Evolutionary conservation across 2,888 invertebrate species (phyloP), one percentile per base, ranked within the genome.

Genomic region (Cyaniris semiargus): DNA sequence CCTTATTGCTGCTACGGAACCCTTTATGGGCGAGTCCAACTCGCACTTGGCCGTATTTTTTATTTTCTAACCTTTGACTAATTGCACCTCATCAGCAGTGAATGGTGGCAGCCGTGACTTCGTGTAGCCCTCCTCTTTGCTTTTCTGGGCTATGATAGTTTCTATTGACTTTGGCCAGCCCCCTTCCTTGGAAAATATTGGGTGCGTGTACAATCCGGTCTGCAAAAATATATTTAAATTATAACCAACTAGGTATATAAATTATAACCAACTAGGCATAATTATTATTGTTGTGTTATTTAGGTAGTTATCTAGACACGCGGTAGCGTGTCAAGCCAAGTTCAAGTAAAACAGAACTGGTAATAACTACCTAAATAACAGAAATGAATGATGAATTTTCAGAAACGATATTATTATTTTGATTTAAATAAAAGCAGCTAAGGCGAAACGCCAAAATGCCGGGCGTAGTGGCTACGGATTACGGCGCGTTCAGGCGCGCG

Each of bases 151-250:
- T n/a, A 95, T 84, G 1, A 83, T 77, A 58, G 89, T 83, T 81
- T 92, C 91, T 79, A 95, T 83, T 1, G 87, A 79, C 1, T 87
- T 84, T 0, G 95, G 94, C 88, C 95, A 95, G 53, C 95, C 94
- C 0, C 95, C 95, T 10, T 87, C 82, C 60, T 87, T 84, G 1
- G 89, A 86, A 82, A 84, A 94, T 66, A 95, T 89, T 0, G 94
- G 91, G 79, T 93, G 88, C 0, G 89, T 85, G 79, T 89, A 94
- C 78, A 89, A 87, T 0, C 93, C 94, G 2, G 78, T 78, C 90
- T 90, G 81, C 10, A 82, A 80, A 76, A 70, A 31, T 2, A 56
- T 7, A 34, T 7, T 34, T 34, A 7, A 1, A 10, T 3, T 44
- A 44, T 38, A 38, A 38, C 44, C 44, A 10, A 38, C 10, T 38